These are phyloP conservation scores for Lasioglossum oenotherae DNA, from an alignment of 2,888 invertebrate genomes.

Conservation along the genomic window DNA sequence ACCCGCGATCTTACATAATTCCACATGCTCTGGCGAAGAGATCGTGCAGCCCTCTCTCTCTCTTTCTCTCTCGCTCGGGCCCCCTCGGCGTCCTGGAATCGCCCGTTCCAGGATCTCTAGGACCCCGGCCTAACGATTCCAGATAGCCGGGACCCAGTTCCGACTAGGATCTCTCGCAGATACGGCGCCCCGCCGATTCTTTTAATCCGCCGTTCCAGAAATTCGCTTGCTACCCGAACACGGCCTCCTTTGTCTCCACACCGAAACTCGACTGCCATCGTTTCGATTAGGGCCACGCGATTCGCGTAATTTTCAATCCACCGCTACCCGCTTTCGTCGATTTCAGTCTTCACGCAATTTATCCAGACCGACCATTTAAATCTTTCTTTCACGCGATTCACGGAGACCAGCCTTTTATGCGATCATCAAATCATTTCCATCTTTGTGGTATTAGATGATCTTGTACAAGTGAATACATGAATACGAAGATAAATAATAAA, in stretches of 20 bases:
- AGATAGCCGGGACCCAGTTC: conserved; percentile 56
- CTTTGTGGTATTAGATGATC: too few species aligned
- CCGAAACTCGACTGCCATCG: not conserved
- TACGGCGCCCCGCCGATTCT: conserved; percentile 36
- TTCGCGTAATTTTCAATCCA: not conserved
- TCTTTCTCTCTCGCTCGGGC: not conserved
- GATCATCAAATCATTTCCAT: not conserved
- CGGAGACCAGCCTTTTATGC: not conserved
- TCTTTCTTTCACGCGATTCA: not conserved
- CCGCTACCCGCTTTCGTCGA: not conserved
- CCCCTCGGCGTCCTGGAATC: conserved; percentile 59
- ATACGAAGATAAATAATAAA: too few species aligned
- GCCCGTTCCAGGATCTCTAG: conserved; percentile 65
- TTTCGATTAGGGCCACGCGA: not conserved
- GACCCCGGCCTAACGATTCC: conserved; percentile 63
- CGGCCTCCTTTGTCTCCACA: conserved; percentile 26
- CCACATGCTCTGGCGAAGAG: conserved; percentile 60
- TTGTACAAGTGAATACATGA: too few species aligned
- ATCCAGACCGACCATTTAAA: not conserved
- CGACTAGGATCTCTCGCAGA: conserved; percentile 41
- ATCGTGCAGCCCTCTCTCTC: conserved; percentile 29
- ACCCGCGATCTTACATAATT: conserved; percentile 69
- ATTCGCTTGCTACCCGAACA: conserved; percentile 24
- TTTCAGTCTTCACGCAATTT: not conserved
- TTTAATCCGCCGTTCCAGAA: conserved; percentile 56